Evolutionary conservation across 30 jellyfish, hydroid and myxozoan genomes (phyloP).

Genomic region (Turritopsis dohrnii): DNA sequence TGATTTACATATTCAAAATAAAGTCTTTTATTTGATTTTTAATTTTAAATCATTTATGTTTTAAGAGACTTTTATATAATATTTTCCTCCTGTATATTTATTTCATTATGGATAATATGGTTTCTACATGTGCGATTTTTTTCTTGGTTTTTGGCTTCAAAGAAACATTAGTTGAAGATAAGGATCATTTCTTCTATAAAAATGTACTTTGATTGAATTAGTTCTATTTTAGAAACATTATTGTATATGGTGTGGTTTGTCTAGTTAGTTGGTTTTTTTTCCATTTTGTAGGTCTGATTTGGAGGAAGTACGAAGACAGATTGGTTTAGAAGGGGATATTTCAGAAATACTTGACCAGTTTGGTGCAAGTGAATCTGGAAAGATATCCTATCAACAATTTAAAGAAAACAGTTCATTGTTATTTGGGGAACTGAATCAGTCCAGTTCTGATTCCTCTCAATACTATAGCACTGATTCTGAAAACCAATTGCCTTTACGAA

Average conservation of each 20-base stretch:
- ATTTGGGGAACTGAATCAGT: constrained; percentile 59
- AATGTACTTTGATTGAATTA: neutral
- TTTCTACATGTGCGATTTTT: too few relatives aligned
- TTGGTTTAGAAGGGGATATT: constrained; percentile 85
- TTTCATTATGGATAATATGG: neutral
- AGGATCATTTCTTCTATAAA: neutral
- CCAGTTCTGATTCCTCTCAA: constrained; percentile 92
- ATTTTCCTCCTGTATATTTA: neutral
- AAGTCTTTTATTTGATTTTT: neutral
- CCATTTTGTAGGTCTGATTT: constrained; percentile 59
- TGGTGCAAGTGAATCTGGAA: constrained; percentile 83
- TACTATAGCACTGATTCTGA: constrained; percentile 40
- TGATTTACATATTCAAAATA: neutral
- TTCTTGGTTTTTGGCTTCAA: neutral
- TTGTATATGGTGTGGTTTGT: neutral
- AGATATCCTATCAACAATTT: constrained; percentile 76
- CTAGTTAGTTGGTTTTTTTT: neutral
- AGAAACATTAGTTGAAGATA: neutral
- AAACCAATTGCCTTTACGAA: constrained; percentile 21
- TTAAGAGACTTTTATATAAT: too few relatives aligned
- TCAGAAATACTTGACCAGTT: constrained; percentile 80
- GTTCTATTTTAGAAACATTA: neutral
- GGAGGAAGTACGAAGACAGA: constrained; percentile 88
- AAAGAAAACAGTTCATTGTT: constrained; percentile 50
- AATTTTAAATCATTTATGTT: neutral